phyloP scores from a whole-genome alignment of 1,140 invertebrate genomes.

The Platyura marginata region DNA sequence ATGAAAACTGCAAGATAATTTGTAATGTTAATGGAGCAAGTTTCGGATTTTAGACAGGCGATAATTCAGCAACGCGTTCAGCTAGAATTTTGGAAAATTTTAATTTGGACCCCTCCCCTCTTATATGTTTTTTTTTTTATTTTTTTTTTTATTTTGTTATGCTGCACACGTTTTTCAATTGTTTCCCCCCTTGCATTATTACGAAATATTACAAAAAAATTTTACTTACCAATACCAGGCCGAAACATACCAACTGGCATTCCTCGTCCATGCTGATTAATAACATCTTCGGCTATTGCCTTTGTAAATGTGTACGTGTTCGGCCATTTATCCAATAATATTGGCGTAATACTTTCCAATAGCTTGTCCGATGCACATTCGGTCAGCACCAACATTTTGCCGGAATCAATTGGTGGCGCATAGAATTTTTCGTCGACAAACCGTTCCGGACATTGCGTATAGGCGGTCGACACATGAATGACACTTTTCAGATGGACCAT shows the following conservation, averaged over 20 bases:
- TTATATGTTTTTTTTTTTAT: too few species aligned
- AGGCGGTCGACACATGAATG: conserved; percentile 35
- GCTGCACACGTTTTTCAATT: too few species aligned
- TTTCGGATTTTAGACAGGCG: too few species aligned
- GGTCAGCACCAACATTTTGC: conserved; percentile 36
- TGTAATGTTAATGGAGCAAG: too few species aligned
- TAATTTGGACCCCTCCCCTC: too few species aligned
- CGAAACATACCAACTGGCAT: conserved; percentile 38
- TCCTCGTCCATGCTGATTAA: conserved; percentile 28
- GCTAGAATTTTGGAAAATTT: too few species aligned
- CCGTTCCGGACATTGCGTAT: conserved; percentile 26
- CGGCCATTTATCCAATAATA: conserved; percentile 41
- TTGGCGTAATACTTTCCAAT: conserved; percentile 42
- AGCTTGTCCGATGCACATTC: conserved; percentile 32
- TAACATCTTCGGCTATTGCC: conserved; percentile 38
- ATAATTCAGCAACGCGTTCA: too few species aligned
- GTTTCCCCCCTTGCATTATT: too few species aligned
- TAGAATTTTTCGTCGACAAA: conserved; percentile 26
- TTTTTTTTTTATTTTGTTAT: too few species aligned
- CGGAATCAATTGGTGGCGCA: conserved; percentile 22
- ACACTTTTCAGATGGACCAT: conserved; percentile 39
- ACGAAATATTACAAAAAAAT: too few species aligned
- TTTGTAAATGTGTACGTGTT: conserved; percentile 53
- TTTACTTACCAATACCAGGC: conserved; percentile 30
- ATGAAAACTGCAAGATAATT: too few species aligned